phyloP scores from a whole-genome alignment of 2,113 vertebrate species.

The Calyptommatus sinebrachiatus region DNA sequence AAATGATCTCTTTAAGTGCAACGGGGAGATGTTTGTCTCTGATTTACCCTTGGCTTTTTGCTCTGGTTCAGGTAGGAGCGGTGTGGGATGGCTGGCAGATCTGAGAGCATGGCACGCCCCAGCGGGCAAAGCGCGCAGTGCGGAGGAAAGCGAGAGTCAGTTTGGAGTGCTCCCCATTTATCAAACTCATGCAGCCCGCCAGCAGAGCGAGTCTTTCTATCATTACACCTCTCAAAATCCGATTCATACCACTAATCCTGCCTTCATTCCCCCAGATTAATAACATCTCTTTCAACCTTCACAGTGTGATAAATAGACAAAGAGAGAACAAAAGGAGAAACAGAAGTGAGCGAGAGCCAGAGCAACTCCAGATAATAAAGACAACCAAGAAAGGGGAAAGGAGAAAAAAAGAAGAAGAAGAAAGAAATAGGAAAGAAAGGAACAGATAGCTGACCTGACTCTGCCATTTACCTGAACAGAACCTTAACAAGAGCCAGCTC shows the following conservation, averaged over 20 bases:
- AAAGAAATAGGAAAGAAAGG: constrained; percentile 62
- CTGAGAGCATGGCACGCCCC: constrained; percentile 85
- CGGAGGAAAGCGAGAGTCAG: constrained; percentile 84
- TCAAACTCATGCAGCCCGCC: constrained; percentile 99
- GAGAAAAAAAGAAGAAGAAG: constrained; percentile 46
- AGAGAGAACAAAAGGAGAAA: constrained; percentile 96
- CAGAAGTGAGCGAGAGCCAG: constrained; percentile 84
- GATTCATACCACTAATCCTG: constrained; percentile 99
- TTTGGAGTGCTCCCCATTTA: constrained; percentile 97
- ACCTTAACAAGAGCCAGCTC: constrained; percentile 62
- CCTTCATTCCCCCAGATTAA: constrained; percentile 99
- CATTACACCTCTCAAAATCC: constrained; percentile 99
- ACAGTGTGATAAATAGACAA: constrained; percentile 99
- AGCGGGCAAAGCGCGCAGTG: constrained; percentile 81
- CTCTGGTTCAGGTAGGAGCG: constrained; percentile 82
- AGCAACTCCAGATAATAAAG: constrained; percentile 83
- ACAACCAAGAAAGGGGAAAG: constrained; percentile 79
- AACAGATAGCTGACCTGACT: constrained; percentile 71
- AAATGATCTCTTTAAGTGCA: constrained; percentile 80
- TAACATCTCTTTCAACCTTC: constrained; percentile 99
- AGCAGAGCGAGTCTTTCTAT: constrained; percentile 99
- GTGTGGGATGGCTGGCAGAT: constrained; percentile 83
- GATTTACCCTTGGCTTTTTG: constrained; percentile 84
- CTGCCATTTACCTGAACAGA: constrained; percentile 70
- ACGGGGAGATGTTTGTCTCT: constrained; percentile 82